A percentile compares a stretch with the other conserved stretches of the same genome.
Conservation (phyloP, 37 sponge, comb jelly and placozoan species). For the Aphrocallistes beatrix region DNA sequence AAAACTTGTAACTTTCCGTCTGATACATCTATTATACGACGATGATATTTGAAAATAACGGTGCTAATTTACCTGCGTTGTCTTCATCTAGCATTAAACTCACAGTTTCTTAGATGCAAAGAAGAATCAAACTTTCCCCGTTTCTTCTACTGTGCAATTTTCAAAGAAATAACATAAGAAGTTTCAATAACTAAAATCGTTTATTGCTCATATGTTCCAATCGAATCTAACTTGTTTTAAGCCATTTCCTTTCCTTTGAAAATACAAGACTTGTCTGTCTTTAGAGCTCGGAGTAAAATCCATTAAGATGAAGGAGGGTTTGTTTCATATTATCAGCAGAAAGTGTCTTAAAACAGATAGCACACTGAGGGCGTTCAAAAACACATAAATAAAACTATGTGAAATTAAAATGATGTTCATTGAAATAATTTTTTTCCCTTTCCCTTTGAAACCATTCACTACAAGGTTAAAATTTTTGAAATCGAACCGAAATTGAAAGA, state of each 20-base stretch:
- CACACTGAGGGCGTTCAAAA: conserved; percentile 19
- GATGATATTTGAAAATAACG: no score
- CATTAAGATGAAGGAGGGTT: conserved; percentile 2
- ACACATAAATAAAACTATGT: not conserved
- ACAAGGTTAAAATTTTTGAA: not conserved
- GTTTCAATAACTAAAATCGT: conserved; percentile 4
- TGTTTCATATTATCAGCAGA: conserved; percentile 2
- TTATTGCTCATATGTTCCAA: conserved; percentile 9
- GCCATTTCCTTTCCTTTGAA: conserved; percentile 13
- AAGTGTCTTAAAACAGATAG: not conserved
- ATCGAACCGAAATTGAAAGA: not conserved
- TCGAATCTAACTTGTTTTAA: conserved; percentile 1
- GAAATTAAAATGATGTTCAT: not conserved
- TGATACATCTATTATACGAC: no score
- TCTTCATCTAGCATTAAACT: no score
- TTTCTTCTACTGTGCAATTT: conserved; percentile 19
- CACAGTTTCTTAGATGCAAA: no score
- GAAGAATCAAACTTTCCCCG: not conserved
- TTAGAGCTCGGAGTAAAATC: conserved; percentile 1
- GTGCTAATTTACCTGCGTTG: no score
- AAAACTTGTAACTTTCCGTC: no score
- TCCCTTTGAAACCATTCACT: no score
- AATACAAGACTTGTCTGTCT: conserved; percentile 2
- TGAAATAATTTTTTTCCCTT: not conserved
- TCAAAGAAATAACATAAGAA: not conserved